These are phyloP conservation scores for Notarius lentiginosus DNA, from an alignment of 2,113 vertebrate species.

Conservation along the genomic window DNA sequence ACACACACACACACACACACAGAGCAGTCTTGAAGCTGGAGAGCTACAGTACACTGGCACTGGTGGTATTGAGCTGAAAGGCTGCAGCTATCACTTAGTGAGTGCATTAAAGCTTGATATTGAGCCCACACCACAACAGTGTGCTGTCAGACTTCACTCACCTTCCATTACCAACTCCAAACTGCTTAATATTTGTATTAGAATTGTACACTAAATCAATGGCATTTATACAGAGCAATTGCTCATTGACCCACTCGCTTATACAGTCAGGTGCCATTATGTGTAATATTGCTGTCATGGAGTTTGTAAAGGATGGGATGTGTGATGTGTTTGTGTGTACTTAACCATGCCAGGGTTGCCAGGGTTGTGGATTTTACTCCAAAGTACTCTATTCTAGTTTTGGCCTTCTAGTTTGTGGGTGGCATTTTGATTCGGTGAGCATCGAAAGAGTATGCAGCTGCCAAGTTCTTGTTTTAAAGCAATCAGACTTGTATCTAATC, in stretches of 20 bases:
- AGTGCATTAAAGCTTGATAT: slow-evolving; percentile 11
- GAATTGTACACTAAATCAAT: not conserved
- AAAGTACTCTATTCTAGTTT: not conserved
- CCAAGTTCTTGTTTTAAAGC: not conserved
- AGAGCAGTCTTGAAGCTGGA: not conserved
- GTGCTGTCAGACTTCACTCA: not conserved
- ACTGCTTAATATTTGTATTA: slow-evolving; percentile 14
- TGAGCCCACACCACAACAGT: not conserved
- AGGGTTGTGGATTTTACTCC: not conserved
- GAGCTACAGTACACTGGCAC: not conserved
- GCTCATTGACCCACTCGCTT: not conserved
- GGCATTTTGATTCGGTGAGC: not conserved
- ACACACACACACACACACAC: not conserved
- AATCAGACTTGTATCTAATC: not conserved
- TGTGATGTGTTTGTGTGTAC: not conserved
- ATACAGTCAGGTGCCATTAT: slow-evolving; percentile 17
- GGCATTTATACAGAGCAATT: not conserved
- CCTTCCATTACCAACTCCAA: not conserved
- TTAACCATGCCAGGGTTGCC: not conserved
- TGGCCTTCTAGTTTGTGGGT: not conserved
- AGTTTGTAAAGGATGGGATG: not conserved
- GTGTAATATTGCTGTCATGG: not conserved
- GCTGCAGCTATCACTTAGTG: not conserved
- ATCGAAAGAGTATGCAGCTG: not conserved
- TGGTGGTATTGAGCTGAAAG: not conserved